A percentile compares a stretch with the other conserved stretches of the same genome.
Evolutionary conservation across 2,797 vertebrate species (phyloP).

Genomic region (Valencia hispanica): DNA sequence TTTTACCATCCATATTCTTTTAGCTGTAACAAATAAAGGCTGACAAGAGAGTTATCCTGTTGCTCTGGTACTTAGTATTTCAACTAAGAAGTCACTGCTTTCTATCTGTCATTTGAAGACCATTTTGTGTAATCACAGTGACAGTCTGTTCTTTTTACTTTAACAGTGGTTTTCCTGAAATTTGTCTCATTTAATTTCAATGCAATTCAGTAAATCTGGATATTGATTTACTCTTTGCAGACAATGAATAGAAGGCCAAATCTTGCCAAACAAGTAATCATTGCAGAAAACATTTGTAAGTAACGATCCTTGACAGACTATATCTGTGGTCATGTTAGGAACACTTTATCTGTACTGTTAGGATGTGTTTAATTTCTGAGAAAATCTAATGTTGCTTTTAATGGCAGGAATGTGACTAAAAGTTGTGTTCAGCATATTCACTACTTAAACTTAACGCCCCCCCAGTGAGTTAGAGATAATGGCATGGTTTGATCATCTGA

Average conservation of each 20-base stretch:
- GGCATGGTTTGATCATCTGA: slow-evolving; percentile 47
- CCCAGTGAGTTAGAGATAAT: slow-evolving; percentile 54
- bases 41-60: not conserved
- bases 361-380: slow-evolving; percentile 6
- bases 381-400: not conserved
- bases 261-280: not conserved
- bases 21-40: not conserved
- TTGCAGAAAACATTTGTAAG: not conserved
- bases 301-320: not conserved
- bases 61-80: no score
- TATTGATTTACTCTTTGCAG: not conserved
- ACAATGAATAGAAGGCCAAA: not conserved
- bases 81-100: no score
- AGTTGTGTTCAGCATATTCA: slow-evolving; percentile 16
- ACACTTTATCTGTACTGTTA: not conserved
- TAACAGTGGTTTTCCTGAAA: not conserved
- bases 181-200: not conserved
- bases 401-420: not conserved
- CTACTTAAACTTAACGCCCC: slow-evolving; percentile 7
- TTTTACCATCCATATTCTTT: not conserved
- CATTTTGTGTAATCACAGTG: no score
- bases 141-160: not conserved
- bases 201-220: not conserved
- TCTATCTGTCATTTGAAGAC: not conserved
- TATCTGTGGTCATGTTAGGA: not conserved